phyloP scores from a whole-genome alignment of 30 jellyfish, hydroid and myxozoan genomes.

The Nemopilema nomurai region DNA sequence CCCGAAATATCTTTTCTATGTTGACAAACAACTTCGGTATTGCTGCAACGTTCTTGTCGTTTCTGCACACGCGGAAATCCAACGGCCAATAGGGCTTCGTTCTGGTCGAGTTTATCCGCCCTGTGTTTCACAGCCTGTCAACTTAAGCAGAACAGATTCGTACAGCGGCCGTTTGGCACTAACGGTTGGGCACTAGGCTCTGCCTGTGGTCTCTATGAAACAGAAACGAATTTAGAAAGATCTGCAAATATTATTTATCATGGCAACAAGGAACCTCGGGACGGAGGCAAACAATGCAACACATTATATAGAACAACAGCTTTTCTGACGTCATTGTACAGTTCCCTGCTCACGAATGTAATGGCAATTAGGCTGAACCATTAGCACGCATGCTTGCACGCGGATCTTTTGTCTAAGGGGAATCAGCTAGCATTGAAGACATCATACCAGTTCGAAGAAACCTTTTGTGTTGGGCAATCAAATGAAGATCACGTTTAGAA shows the following conservation, averaged over 20 bases:
- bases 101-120: too few relatives aligned
- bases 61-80: background rate
- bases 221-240: background rate
- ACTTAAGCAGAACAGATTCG: too few relatives aligned
- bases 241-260: background rate
- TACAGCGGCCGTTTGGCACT: too few relatives aligned
- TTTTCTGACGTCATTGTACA: background rate
- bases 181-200: background rate
- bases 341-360: background rate
- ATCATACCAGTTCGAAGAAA: background rate
- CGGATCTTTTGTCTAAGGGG: background rate
- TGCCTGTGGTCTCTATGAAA: background rate
- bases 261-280: background rate
- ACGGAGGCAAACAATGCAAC: background rate
- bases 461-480: background rate
- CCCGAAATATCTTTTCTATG: background rate
- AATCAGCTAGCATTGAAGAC: background rate
- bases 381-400: background rate
- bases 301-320: background rate
- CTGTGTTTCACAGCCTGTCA: too few relatives aligned
- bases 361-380: background rate
- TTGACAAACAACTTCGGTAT: background rate
- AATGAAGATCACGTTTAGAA: too few relatives aligned
- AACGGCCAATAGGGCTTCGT: too few relatives aligned
- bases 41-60: background rate